These are phyloP conservation scores for Patiria miniata DNA, from an alignment of 35 echinoderm and acorn worm genomes.

Conservation along the genomic window DNA sequence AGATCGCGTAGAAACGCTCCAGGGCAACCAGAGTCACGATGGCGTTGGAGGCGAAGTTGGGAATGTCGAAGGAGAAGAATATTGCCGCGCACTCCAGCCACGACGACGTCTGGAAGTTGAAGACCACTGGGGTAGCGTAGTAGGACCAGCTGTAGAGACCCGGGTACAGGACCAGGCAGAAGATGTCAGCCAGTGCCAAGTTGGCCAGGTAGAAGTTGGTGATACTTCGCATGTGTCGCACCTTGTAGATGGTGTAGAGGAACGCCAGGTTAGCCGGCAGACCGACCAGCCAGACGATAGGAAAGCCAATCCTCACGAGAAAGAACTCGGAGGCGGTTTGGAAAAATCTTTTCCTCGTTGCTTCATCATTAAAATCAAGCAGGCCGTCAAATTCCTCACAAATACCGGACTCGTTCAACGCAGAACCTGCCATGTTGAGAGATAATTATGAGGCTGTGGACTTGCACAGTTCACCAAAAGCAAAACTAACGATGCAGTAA, in stretches of 20 bases:
- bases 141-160: neutral
- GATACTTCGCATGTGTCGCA: conserved; percentile 25
- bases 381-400: too few relatives aligned
- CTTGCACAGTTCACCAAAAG: too few relatives aligned
- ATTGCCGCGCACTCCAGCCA: conserved; percentile 22
- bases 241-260: conserved; percentile 22
- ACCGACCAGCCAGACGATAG: conserved; percentile 1
- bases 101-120: neutral
- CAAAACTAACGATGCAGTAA: too few relatives aligned
- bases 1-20: conserved; percentile 57
- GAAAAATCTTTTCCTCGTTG: too few relatives aligned
- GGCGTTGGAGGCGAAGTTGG: conserved; percentile 8
- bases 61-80: conserved; percentile 18
- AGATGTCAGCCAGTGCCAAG: conserved; percentile 8
- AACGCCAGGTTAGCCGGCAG: conserved; percentile 15
- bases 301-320: neutral
- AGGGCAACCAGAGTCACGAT: conserved; percentile 49
- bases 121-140: neutral
- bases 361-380: too few relatives aligned
- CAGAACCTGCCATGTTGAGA: too few relatives aligned
- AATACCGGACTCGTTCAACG: too few relatives aligned
- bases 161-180: neutral
- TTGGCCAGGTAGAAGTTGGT: conserved; percentile 38
- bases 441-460: too few relatives aligned
- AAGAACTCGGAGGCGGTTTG: neutral